phyloP scores from a whole-genome alignment of 2,888 invertebrate species.

The Drosophila macrospina region DNA sequence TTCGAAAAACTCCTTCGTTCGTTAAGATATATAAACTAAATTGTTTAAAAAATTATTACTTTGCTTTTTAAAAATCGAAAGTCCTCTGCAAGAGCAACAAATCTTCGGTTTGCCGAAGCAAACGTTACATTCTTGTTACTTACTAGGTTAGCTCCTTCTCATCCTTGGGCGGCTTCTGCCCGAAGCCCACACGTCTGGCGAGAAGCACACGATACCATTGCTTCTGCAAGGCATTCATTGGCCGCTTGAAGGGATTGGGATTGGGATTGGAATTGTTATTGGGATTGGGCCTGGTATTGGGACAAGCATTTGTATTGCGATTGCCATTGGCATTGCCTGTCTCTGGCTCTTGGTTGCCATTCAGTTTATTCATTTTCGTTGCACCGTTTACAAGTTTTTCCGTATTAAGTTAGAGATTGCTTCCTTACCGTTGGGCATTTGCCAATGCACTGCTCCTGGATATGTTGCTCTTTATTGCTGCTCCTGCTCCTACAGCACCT shows the following conservation, averaged over 20 bases:
- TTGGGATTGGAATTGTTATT: constrained; percentile 27
- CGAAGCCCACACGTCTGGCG: constrained; percentile 82
- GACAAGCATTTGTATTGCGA: not conserved
- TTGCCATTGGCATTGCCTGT: constrained; percentile 7
- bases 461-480: constrained; percentile 28
- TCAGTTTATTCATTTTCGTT: constrained; percentile 53
- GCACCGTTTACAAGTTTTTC: constrained; percentile 67
- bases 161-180: constrained; percentile 61
- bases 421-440: constrained; percentile 74
- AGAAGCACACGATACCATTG: constrained; percentile 84
- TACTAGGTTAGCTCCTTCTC: constrained; percentile 79
- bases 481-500: not conserved
- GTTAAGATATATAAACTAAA: no score
- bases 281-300: constrained; percentile 17
- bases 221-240: constrained; percentile 84
- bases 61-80: not conserved
- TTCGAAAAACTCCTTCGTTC: no score
- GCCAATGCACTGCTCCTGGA: constrained; percentile 55
- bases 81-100: not conserved
- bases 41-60: no score
- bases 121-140: constrained; percentile 53
- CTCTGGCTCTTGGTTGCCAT: constrained; percentile 36
- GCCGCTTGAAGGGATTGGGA: constrained; percentile 84
- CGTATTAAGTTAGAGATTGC: constrained; percentile 71
- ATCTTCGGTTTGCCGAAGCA: not conserved